These are phyloP conservation scores for Zaprionus taronus DNA, from an alignment of 1,140 invertebrate species.

Conservation along the genomic window DNA sequence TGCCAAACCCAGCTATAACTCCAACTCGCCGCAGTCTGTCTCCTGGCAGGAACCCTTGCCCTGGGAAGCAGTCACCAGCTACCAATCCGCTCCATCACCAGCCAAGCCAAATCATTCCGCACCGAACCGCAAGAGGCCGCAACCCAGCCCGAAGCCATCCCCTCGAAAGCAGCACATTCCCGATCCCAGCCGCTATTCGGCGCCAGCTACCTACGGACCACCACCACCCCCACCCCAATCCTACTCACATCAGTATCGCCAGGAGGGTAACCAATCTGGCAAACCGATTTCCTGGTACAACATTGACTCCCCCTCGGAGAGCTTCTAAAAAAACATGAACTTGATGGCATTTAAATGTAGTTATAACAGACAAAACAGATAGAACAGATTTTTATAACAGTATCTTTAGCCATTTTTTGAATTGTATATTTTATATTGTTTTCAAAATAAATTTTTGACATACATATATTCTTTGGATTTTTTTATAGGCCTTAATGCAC, in stretches of 20 bases:
- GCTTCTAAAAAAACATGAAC: conserved; percentile 23
- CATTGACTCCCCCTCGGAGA: conserved; percentile 6
- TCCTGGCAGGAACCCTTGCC: conserved; percentile 59
- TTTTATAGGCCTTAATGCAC: no score
- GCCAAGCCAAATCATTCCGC: conserved; percentile 5
- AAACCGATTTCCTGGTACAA: conserved; percentile 39
- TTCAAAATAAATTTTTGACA: no score
- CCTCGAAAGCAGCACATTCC: background rate
- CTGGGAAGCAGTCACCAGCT: conserved; percentile 45
- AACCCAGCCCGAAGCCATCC: conserved; percentile 16
- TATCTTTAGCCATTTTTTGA: conserved; percentile 18
- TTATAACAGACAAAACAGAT: background rate
- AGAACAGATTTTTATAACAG: background rate
- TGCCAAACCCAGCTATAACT: conserved; percentile 9
- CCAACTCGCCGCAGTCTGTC: conserved; percentile 19
- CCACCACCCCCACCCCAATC: conserved; percentile 11
- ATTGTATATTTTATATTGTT: background rate
- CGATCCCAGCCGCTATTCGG: conserved; percentile 2
- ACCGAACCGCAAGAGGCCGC: background rate
- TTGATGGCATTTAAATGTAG: background rate
- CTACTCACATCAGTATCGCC: conserved; percentile 16
- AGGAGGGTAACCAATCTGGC: background rate
- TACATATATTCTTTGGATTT: no score
- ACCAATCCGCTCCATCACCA: conserved; percentile 35
- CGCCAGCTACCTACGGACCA: conserved; percentile 11